Percentiles rank a stretch among this genome's conserved stretches.
Evolutionary conservation across 2,888 invertebrate species (phyloP).

Genomic region (Epistrophe grossulariae): DNA sequence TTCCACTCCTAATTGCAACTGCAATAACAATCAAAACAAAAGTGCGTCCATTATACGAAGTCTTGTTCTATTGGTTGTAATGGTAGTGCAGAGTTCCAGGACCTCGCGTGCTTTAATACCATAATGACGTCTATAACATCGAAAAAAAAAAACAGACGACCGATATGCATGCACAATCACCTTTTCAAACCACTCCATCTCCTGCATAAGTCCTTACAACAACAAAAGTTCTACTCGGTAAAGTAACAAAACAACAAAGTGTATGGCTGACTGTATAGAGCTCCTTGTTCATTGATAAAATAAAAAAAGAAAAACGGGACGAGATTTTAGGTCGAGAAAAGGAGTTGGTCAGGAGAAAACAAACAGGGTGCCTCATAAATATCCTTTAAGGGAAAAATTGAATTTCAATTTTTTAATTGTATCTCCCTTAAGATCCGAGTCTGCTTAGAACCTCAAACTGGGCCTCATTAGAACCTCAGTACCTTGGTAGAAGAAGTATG

Average conservation of each 20-base stretch:
- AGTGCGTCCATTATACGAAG: conserved; percentile 69
- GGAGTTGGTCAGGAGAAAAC: neutral
- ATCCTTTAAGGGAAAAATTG: too few relatives aligned
- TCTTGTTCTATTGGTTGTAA: neutral
- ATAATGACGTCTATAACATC: conserved; percentile 44
- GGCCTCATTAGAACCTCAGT: too few relatives aligned
- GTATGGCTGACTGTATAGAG: neutral
- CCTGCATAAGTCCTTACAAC: neutral
- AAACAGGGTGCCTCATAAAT: neutral
- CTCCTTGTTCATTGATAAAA: conserved; percentile 31
- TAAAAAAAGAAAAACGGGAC: neutral
- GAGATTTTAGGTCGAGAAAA: neutral
- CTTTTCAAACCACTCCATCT: neutral
- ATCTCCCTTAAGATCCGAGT: too few relatives aligned
- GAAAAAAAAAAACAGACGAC: conserved; percentile 17
- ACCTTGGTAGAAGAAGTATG: too few relatives aligned
- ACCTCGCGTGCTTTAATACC: conserved; percentile 50
- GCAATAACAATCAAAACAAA: conserved; percentile 71
- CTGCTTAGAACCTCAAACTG: too few relatives aligned
- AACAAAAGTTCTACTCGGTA: neutral
- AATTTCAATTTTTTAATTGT: too few relatives aligned
- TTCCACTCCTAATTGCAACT: conserved; percentile 69
- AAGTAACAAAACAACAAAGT: conserved; percentile 5
- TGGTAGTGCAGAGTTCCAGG: neutral
- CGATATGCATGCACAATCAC: conserved; percentile 45